Percentiles rank a stretch among this genome's conserved stretches.
These are phyloP conservation scores for Xerus inauris DNA, from an alignment of 2,113 vertebrate species.

Conservation along the genomic window DNA sequence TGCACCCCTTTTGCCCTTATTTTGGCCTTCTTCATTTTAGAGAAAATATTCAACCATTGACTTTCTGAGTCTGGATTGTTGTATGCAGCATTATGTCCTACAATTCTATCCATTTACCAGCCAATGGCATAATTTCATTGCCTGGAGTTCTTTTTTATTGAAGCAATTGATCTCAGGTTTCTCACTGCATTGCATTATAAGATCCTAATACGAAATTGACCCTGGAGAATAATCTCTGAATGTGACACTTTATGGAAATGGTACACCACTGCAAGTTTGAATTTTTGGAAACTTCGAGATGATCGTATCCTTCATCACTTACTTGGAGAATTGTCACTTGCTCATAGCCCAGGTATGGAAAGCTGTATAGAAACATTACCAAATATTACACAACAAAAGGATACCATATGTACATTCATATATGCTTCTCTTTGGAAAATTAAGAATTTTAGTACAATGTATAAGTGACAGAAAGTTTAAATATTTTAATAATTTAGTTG, in stretches of 20 bases:
- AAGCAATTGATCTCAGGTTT: neutral
- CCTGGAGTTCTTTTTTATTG: neutral
- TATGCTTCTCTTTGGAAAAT: neutral
- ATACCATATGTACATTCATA: neutral
- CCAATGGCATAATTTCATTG: too few relatives aligned
- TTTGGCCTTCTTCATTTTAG: too few relatives aligned
- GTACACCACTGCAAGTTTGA: neutral
- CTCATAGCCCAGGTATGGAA: neutral
- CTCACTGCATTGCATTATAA: neutral
- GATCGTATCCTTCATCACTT: neutral
- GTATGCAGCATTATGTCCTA: too few relatives aligned
- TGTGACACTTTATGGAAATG: neutral
- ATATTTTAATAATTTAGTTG: neutral
- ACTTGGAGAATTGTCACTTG: neutral
- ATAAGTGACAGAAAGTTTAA: neutral
- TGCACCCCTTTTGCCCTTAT: too few relatives aligned
- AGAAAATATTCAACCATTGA: too few relatives aligned
- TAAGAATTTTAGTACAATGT: neutral
- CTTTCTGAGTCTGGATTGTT: too few relatives aligned
- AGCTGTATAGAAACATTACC: neutral
- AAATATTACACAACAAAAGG: neutral
- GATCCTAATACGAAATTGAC: neutral
- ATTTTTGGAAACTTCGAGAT: neutral
- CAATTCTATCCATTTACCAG: too few relatives aligned
- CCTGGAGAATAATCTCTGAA: neutral